Evolutionary conservation across 2,113 vertebrate genomes (phyloP), one percentile per base, ranked within the genome.

Genomic region (Chiloscyllium plagiosum): DNA sequence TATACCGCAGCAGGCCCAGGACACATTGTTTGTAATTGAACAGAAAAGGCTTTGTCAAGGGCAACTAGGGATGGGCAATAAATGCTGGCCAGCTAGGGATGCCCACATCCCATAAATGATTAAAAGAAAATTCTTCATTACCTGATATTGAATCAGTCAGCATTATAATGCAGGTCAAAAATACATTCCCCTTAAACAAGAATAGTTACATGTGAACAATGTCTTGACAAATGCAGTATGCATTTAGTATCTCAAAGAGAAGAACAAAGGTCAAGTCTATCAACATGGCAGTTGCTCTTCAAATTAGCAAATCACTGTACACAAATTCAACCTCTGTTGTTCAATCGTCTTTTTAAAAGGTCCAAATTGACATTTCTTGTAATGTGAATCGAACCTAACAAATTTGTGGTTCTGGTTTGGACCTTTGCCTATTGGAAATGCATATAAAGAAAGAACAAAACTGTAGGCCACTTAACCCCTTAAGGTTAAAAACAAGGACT

Each of bases 241-340:
- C 24, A 4, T 29, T 72, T 12, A 52, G 13, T 70, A 24, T 52
- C 24, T 95, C 37, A 92, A 70, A 69, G 66, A 42, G 13, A 94
- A 69, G 66, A 69, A 47, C 92, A 42, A 94, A 94, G n/a, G n/a
- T 94, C n/a, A 69, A 56, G 37, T 95, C 94, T 15, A 95, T 70
- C 66, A 95, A 19, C 72, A 24, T 17, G 3, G 68, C 50, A 72
- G 65, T 12, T 33, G 50, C 24, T 12, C 68, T 47, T 95, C 20
- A 72, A 95, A 52, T 72, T 95, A 76, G 47, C 22, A 69, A 95
- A 69, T 95, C 10, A 8, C 42, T 47, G 69, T 12, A 37, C 8
- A 50, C 42, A 94, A 47, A 94, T 69, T 94, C 3, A 26, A 37
- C 26, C 26, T 47, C 0, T 94, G 65, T n/a, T 47, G 47, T 50